These are phyloP conservation scores for Centrocercus urophasianus DNA, from an alignment of 2,113 vertebrate species.

Conservation along the genomic window DNA sequence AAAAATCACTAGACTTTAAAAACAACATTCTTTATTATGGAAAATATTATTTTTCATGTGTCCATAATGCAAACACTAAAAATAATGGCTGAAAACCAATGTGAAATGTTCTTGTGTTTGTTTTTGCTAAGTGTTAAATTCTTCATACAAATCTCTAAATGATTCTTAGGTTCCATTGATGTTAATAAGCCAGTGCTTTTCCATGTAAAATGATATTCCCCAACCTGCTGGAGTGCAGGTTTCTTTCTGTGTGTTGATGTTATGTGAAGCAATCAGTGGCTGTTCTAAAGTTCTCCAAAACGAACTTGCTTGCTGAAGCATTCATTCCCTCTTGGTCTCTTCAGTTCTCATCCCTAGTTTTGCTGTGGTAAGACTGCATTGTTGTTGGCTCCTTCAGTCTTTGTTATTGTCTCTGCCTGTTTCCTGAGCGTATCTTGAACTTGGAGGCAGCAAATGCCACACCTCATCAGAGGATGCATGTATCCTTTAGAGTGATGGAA, in stretches of 20 bases:
- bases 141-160: not conserved
- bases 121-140: slow-evolving; percentile 53
- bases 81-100: not conserved
- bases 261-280: not conserved
- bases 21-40: slow-evolving; percentile 52
- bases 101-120: not conserved
- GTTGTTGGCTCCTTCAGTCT: not conserved
- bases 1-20: slow-evolving; percentile 47
- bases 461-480: not conserved
- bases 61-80: not conserved
- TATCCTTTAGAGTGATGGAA: not conserved
- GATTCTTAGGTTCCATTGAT: not conserved
- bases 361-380: rapidly evolving
- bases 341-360: not conserved
- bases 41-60: slow-evolving; percentile 36
- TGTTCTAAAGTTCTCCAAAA: not conserved
- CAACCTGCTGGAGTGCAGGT: not conserved
- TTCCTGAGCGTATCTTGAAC: not conserved
- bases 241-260: not conserved
- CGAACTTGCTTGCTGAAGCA: not conserved
- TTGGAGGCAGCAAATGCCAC: not conserved
- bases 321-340: not conserved
- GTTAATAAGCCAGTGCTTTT: not conserved
- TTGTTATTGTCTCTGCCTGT: not conserved
- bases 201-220: not conserved